Conservation (phyloP, 2,888 invertebrate species). For the Tanaodytes sp. region DNA sequence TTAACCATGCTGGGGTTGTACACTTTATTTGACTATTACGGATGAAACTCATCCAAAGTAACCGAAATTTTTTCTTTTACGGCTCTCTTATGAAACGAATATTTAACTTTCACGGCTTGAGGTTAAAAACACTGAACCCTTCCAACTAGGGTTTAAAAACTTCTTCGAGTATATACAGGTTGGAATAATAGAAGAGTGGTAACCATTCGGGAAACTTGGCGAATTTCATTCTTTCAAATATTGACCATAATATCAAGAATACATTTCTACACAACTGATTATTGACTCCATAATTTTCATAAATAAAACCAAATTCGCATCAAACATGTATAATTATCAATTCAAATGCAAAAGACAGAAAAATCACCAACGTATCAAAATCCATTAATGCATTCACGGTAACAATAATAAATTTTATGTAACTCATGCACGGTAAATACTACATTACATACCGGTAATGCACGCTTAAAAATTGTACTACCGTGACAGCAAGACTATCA, state of each 20-base stretch:
- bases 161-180: conserved; percentile 59
- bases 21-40: conserved; percentile 43
- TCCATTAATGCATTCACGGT: too few relatives aligned
- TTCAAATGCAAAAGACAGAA: too few relatives aligned
- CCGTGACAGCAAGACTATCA: too few relatives aligned
- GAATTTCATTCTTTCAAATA: conserved; percentile 28
- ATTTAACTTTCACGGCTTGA: conserved; percentile 66
- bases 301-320: too few relatives aligned
- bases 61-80: conserved; percentile 61
- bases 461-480: too few relatives aligned
- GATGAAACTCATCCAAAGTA: conserved; percentile 45
- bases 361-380: too few relatives aligned
- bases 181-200: conserved; percentile 45
- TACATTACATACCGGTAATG: too few relatives aligned
- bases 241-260: conserved; percentile 34
- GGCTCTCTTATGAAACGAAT: conserved; percentile 64
- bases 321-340: too few relatives aligned
- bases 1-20: conserved; percentile 26
- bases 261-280: too few relatives aligned
- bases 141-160: conserved; percentile 66
- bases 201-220: conserved; percentile 38
- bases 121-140: conserved; percentile 69
- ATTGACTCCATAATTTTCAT: too few relatives aligned
- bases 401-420: too few relatives aligned
- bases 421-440: too few relatives aligned